phyloP scores from a whole-genome alignment of 2,113 vertebrate genomes.

The Collichthys lucidus region DNA sequence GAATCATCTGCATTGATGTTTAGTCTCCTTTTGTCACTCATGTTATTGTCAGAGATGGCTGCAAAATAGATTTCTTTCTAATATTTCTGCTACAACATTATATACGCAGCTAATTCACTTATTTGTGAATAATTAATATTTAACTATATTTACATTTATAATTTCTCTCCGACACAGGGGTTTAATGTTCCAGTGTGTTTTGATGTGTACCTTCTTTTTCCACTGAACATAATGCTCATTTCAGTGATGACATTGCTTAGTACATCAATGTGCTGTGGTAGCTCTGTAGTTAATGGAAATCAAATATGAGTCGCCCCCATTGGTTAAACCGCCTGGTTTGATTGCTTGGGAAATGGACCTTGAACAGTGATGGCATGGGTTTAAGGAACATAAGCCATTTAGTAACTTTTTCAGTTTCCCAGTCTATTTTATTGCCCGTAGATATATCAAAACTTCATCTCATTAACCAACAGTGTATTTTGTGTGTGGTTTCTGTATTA shows the following conservation, averaged over 20 bases:
- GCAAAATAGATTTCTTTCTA: no score
- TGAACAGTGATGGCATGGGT: conserved; percentile 7
- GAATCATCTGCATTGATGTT: no score
- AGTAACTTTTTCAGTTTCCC: conserved; percentile 1
- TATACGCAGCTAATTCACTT: no score
- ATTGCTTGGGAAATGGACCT: conserved; percentile 39
- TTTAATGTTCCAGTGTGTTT: conserved; percentile 37
- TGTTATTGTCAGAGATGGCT: no score
- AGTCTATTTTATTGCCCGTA: conserved; percentile 5
- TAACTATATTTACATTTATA: no score
- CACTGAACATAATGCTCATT: conserved; percentile 32
- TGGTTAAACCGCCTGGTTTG: conserved; percentile 39
- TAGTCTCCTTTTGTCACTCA: no score
- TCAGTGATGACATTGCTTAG: conserved; percentile 13
- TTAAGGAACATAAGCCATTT: conserved; percentile 9
- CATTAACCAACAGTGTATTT: conserved; percentile 18
- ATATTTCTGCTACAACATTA: no score
- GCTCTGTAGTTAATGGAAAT: conserved; percentile 31
- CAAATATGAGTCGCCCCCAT: conserved; percentile 10
- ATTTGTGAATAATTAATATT: no score
- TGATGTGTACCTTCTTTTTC: conserved; percentile 25
- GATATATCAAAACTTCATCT: neutral
- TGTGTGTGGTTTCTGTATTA: conserved; percentile 41
- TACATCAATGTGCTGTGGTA: conserved; percentile 16
- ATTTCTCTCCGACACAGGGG: conserved; percentile 7